These are phyloP conservation scores for Andricus curvator DNA, from an alignment of 2,888 invertebrate genomes.

Conservation along the genomic window DNA sequence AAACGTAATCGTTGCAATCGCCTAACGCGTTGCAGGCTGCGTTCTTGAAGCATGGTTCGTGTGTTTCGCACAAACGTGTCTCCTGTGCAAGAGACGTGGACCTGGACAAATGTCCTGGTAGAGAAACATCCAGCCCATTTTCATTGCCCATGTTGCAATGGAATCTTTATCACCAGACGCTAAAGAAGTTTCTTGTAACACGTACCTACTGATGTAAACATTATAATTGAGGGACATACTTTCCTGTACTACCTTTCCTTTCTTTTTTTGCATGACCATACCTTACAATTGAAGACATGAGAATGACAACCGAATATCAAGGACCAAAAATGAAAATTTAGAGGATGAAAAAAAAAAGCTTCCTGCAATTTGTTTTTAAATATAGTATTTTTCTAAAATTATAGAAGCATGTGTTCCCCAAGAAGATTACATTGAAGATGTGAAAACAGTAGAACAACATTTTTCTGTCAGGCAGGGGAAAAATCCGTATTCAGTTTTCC, in stretches of 20 bases:
- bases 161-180: conserved; percentile 38
- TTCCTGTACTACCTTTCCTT: conserved; percentile 44
- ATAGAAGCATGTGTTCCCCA: too few species aligned
- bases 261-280: not conserved
- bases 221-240: conserved; percentile 20
- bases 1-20: conserved; percentile 55
- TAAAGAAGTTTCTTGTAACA: conserved; percentile 16
- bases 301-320: too few species aligned
- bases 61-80: conserved; percentile 53
- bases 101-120: conserved; percentile 23
- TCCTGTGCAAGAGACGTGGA: conserved; percentile 45
- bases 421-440: too few species aligned
- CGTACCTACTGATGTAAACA: conserved; percentile 21
- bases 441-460: too few species aligned
- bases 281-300: too few species aligned
- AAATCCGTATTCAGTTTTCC: too few species aligned
- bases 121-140: conserved; percentile 27
- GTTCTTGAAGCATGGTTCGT: conserved; percentile 43
- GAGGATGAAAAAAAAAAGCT: too few species aligned
- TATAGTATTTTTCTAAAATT: too few species aligned
- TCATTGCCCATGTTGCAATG: conserved; percentile 21
- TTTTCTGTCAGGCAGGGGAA: too few species aligned
- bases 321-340: too few species aligned
- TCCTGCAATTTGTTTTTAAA: too few species aligned
- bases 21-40: conserved; percentile 56